These are phyloP conservation scores for Drosophila mauritiana DNA, from an alignment of 1,140 invertebrate genomes.

Conservation along the genomic window DNA sequence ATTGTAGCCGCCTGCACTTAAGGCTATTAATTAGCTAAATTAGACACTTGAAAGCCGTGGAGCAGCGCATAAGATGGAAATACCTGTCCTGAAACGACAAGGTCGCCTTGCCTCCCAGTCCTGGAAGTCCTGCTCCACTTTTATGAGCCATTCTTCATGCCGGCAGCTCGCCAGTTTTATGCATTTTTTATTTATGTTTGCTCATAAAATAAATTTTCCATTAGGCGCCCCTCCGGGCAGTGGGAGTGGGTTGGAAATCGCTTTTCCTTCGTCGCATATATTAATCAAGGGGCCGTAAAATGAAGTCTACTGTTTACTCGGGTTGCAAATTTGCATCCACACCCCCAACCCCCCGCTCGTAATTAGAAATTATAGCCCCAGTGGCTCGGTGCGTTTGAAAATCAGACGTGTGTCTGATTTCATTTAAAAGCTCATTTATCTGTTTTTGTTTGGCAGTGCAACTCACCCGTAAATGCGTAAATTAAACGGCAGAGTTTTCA, in stretches of 20 bases:
- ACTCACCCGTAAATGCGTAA: constrained; percentile 84
- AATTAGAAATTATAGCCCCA: constrained; percentile 67
- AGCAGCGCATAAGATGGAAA: constrained; percentile 16
- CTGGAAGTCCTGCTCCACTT: constrained; percentile 49
- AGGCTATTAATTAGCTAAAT: constrained; percentile 69
- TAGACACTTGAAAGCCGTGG: constrained; percentile 47
- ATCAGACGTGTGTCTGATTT: constrained; percentile 34
- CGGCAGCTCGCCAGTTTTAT: constrained; percentile 55
- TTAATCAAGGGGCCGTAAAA: constrained; percentile 70
- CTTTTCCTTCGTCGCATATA: constrained; percentile 41
- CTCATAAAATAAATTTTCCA: constrained; percentile 79
- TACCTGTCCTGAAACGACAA: constrained; percentile 29
- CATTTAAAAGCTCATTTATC: constrained; percentile 20
- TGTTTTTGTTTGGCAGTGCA: constrained; percentile 28
- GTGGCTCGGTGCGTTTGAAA: neutral
- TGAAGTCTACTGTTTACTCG: constrained; percentile 59
- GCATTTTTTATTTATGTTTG: constrained; percentile 75
- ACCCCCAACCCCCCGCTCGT: constrained; percentile 34
- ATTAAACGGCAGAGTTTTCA: constrained; percentile 84
- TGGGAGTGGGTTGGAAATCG: constrained; percentile 11
- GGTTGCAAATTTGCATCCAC: constrained; percentile 55
- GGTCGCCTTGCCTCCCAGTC: neutral
- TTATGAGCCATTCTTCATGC: constrained; percentile 64
- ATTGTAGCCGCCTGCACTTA: constrained; percentile 23
- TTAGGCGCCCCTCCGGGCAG: constrained; percentile 51